Conservation (phyloP, 2,113 vertebrate genomes). For the Equus przewalskii region DNA sequence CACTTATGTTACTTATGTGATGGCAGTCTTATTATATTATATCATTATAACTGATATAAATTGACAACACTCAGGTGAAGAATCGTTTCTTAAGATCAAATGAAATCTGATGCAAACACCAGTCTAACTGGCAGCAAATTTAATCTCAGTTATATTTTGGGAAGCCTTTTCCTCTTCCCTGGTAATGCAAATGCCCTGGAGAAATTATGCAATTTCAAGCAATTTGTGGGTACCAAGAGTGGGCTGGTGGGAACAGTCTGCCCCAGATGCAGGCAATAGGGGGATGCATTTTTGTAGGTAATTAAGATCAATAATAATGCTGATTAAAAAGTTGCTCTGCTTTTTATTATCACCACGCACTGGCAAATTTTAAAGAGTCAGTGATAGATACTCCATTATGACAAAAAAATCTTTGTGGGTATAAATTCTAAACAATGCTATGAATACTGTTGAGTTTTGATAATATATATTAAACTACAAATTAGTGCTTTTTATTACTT, state of each 20-base stretch:
- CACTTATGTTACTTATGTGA: background rate
- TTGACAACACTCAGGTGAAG: constrained; percentile 5
- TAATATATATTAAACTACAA: background rate
- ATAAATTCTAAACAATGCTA: constrained; percentile 26
- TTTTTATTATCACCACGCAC: background rate
- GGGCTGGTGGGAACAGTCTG: background rate
- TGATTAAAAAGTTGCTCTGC: constrained; percentile 39
- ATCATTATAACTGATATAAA: background rate
- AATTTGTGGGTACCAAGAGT: background rate
- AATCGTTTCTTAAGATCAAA: constrained; percentile 41
- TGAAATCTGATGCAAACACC: background rate
- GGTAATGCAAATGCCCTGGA: background rate
- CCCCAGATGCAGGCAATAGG: background rate
- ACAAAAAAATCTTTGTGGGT: background rate
- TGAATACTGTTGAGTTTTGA: background rate
- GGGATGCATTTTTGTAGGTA: background rate
- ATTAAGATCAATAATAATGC: constrained; percentile 19
- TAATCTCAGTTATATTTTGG: background rate
- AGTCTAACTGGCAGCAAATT: background rate
- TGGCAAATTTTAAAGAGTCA: constrained; percentile 39
- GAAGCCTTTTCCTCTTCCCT: background rate
- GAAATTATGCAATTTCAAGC: background rate
- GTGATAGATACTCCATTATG: background rate
- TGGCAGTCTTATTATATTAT: background rate
- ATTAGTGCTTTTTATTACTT: background rate